Evolutionary conservation across 2,797 vertebrate genomes (phyloP).

Genomic region (Florisuga fusca): DNA sequence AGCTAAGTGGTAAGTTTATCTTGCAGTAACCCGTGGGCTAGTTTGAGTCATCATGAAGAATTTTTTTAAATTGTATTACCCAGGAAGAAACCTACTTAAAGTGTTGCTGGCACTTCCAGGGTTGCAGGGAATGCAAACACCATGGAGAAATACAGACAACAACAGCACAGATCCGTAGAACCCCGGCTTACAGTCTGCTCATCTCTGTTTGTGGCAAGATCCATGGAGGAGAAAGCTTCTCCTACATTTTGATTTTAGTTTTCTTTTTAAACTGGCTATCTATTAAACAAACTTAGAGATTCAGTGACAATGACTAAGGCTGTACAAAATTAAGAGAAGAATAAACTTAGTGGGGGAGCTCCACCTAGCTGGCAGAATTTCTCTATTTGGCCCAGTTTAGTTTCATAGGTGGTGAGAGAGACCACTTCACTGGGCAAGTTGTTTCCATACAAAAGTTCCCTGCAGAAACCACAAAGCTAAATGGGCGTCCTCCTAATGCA

Average conservation of each 20-base stretch:
- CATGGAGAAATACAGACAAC: fast-evolving
- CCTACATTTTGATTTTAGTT: neutral
- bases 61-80: neutral
- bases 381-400: conserved; percentile 63
- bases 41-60: neutral
- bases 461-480: neutral
- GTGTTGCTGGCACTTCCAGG: neutral
- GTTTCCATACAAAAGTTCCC: neutral
- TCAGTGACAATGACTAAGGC: neutral
- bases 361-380: conserved; percentile 65
- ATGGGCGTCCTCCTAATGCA: fast-evolving
- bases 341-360: conserved; percentile 62
- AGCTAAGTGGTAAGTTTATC: neutral
- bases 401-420: neutral
- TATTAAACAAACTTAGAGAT: neutral
- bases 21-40: neutral
- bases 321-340: conserved; percentile 1
- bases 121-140: neutral
- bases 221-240: neutral
- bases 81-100: neutral
- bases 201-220: neutral
- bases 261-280: neutral
- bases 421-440: neutral
- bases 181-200: neutral
- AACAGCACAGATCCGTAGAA: fast-evolving